Base-by-base conservation (phyloP, 2,888 invertebrate species). In the Nomada flava region DNA sequence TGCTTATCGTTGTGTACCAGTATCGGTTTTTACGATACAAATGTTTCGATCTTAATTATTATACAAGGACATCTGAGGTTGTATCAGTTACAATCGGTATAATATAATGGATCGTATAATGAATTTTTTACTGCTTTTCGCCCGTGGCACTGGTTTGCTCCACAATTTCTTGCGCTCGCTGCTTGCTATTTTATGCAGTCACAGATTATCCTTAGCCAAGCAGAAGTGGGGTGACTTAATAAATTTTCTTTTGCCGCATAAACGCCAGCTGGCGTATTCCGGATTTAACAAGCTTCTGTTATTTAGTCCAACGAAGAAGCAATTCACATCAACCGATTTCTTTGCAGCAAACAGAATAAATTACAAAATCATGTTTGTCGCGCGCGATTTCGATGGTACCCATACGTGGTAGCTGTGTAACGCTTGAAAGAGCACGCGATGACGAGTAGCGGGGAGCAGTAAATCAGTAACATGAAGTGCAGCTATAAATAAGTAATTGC, bases 231-330 rank as follows among this genome's bases (percentile, higher is more conserved):
- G 29, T 44, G 55, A 62, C 26, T 23, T 53, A 7, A 10, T 50
- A 44, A 62, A 10, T 74, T 55, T 53, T 47, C 29, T 47, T 42
- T 47, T 50, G 67, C 13, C 47, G 1, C 55, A 36, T 29, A 52
- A 72, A 70, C 26, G 44, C 53, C 10, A 76, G 70, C 86, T 73
- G 64, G 60, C 20, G 63, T 13, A 18, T 65, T 68, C 79, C 42
- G 77, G 75, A 82, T 82, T 68, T 23, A 13, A 23, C 64, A 10
- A 59, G 69, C 79, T 84, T 63, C 47, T 20, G n/a, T 9, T 50
- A 20, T 47, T 47, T 52, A 42, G 2, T 44, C 20, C 18, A 20
- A 57, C n/a, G 18, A 59, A 64, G 29, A 23, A 47, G 42, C 26
- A 47, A 65, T 65, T 42, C 44, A 18, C 53, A 53, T 74, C 52